These are phyloP conservation scores for Sclerurus mexicanus DNA, from an alignment of 2,113 vertebrate genomes.

Conservation along the genomic window DNA sequence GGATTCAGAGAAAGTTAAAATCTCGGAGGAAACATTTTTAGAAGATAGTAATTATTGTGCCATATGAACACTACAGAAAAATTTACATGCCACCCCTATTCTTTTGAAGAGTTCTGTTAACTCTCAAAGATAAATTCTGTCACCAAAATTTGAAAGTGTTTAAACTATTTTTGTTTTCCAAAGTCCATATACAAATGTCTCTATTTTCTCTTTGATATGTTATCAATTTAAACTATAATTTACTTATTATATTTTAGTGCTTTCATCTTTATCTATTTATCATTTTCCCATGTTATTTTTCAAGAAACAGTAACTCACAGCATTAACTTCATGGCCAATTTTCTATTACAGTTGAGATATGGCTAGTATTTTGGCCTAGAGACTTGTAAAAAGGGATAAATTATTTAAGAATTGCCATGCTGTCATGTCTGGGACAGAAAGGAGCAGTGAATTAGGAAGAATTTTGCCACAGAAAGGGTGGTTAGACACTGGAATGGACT, in stretches of 20 bases:
- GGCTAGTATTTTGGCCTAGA: not conserved
- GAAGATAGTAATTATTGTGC: not conserved
- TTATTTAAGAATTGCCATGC: not conserved
- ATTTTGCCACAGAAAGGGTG: not conserved
- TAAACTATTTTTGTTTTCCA: not conserved
- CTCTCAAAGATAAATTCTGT: not conserved
- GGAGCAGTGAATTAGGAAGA: not conserved
- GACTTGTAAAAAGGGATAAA: not conserved
- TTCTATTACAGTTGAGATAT: not conserved
- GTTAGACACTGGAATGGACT: not conserved
- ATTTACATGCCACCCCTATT: fast-evolving
- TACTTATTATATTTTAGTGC: not conserved
- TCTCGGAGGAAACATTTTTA: not conserved
- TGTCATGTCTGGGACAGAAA: not conserved
- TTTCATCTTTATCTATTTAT: not conserved
- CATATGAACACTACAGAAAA: not conserved
- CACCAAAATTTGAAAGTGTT: not conserved
- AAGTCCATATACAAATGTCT: not conserved
- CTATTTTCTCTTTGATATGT: not conserved
- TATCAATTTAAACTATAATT: not conserved
- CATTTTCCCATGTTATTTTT: not conserved
- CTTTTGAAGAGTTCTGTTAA: not conserved
- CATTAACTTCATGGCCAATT: not conserved
- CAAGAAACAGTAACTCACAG: not conserved
- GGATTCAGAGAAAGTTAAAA: not conserved